Evolutionary conservation across 2,113 vertebrate genomes (phyloP), one percentile per base, ranked within the genome.

Genomic region (Corapipo altera): DNA sequence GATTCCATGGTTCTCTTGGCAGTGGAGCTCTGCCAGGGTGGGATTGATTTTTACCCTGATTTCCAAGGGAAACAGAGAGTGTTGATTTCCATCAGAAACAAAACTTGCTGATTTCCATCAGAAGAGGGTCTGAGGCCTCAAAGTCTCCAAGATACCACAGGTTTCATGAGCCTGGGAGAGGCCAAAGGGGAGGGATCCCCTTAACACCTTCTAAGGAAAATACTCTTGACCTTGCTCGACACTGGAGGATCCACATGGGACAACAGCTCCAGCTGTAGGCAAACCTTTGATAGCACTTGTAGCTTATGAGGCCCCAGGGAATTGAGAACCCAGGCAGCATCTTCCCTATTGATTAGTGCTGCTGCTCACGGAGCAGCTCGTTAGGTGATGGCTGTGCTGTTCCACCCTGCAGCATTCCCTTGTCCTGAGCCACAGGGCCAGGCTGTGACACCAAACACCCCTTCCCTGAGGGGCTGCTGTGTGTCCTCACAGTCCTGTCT

Each of bases 31-130:
- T 91, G 76, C 72, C 61, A 51, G 51, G 46, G 2, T 11, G 48
- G 9, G 13, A n/a, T 15, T 46, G 78, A 49, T 85, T 88, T 75
- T 75, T 51, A 26, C 27, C 2, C 32, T 10, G 0, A 6, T 78
- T 79, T 72, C 62, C 67, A n/a, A 32, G 85, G 74, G 49, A 65
- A 52, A 6, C 0, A 0, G 2, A 4, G 6, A 18, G 12, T 2
- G 4, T 55, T 7, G 16, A 15, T 79, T 76, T 72, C 78, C 26
- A 17, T 65, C 62, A 65, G 61, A 64, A 48, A 76, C 74, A 59
- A 52, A 37, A 4, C 2, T 13, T 26, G 4, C 27, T 16, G 32
- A 24, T 24, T 39, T 18, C 71, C 51, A 9, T 43, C 55, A 27
- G 59, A 32, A 51, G 5, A 54, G 46, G 24, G 10, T 21, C 58